Percentiles rank a stretch among this genome's conserved stretches.
phyloP scores from a whole-genome alignment of 2,888 invertebrate genomes.

The Polyploca ridens region DNA sequence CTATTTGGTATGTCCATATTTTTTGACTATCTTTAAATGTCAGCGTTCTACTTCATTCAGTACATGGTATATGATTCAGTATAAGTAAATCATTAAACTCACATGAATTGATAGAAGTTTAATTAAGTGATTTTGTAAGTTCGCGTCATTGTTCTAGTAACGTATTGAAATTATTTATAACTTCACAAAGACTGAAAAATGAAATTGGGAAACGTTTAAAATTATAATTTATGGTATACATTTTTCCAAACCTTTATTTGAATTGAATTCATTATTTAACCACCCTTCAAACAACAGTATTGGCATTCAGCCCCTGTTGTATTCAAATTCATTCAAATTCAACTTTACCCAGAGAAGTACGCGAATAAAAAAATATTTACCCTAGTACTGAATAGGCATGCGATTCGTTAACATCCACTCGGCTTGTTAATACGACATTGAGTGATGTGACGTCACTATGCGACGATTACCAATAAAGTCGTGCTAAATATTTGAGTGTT shows the following conservation, averaged over 20 bases:
- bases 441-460: slow-evolving; percentile 43
- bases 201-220: too few species aligned
- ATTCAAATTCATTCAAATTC: not conserved
- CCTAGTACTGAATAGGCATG: slow-evolving; percentile 3
- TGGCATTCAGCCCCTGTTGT: not conserved
- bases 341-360: not conserved
- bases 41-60: not conserved
- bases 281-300: not conserved
- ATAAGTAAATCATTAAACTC: not conserved
- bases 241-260: not conserved
- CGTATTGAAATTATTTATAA: too few species aligned
- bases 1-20: slow-evolving; percentile 11
- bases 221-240: not conserved
- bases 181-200: not conserved
- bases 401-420: slow-evolving; percentile 40
- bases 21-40: slow-evolving; percentile 8
- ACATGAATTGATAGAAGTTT: not conserved
- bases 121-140: not conserved
- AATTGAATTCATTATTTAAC: not conserved
- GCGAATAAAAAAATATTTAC: slow-evolving; percentile 2
- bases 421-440: slow-evolving; percentile 49
- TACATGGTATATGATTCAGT: not conserved
- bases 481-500: slow-evolving; percentile 40
- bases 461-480: slow-evolving; percentile 36
- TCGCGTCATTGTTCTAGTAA: not conserved